These are phyloP conservation scores for Anguilla megastoma DNA, from an alignment of 2,797 vertebrate species.

Conservation along the genomic window DNA sequence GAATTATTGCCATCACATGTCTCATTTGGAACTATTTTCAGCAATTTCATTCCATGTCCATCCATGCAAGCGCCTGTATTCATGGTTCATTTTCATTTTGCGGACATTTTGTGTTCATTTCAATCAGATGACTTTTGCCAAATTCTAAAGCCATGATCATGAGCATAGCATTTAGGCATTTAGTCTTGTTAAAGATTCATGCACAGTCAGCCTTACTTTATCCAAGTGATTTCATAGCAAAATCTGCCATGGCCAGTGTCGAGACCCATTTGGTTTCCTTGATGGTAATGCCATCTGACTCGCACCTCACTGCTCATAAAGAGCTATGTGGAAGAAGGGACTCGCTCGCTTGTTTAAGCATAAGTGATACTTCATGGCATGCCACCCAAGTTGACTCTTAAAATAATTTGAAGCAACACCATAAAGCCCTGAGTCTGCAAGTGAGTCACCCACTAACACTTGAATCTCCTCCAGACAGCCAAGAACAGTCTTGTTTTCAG, in stretches of 20 bases:
- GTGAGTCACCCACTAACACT: conserved; percentile 47
- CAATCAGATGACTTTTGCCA: conserved; percentile 14
- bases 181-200: conserved; percentile 1
- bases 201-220: conserved; percentile 1
- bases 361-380: conserved; percentile 18
- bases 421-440: conserved; percentile 39
- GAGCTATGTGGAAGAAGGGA: conserved; percentile 20
- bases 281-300: conserved; percentile 41
- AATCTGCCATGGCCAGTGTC: conserved; percentile 13
- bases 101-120: background rate
- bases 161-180: background rate
- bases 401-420: conserved; percentile 29
- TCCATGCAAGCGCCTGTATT: conserved; percentile 14
- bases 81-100: conserved; percentile 12
- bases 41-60: background rate
- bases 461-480: conserved; percentile 48
- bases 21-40: background rate
- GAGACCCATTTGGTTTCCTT: conserved; percentile 20
- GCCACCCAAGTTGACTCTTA: conserved; percentile 7
- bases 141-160: conserved; percentile 33
- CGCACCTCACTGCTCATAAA: conserved; percentile 38
- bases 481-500: conserved; percentile 42
- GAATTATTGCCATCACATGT: background rate
- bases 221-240: conserved; percentile 26
- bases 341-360: conserved; percentile 12